These are phyloP conservation scores for Pangasius mekongensis DNA, from an alignment of 2,797 vertebrate species.

Conservation along the genomic window DNA sequence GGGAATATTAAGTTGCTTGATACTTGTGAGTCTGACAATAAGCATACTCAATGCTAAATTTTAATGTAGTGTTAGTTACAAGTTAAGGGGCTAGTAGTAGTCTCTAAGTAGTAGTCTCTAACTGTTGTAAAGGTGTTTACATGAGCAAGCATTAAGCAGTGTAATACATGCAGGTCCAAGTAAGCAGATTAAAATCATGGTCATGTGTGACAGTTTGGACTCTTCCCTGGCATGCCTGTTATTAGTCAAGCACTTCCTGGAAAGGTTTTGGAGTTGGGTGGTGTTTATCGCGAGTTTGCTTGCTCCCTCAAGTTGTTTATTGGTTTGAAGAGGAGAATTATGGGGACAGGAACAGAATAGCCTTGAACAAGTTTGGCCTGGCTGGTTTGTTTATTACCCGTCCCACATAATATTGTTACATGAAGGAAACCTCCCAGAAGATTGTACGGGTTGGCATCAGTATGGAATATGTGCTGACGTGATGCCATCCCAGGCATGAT, in stretches of 20 bases:
- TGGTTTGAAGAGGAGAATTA: constrained; percentile 30
- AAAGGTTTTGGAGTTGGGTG: constrained; percentile 13
- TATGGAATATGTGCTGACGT: background rate
- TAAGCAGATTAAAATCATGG: constrained; percentile 45
- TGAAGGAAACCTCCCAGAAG: constrained; percentile 34
- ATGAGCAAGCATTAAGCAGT: constrained; percentile 58
- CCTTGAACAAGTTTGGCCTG: constrained; percentile 20
- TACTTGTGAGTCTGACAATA: background rate
- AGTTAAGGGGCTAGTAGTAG: background rate
- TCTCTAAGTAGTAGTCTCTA: background rate
- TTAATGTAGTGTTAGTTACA: too few species aligned
- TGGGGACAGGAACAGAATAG: constrained; percentile 30
- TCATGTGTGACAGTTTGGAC: constrained; percentile 41
- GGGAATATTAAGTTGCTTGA: background rate
- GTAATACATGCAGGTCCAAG: constrained; percentile 23
- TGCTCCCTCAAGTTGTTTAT: constrained; percentile 35
- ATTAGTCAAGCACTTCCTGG: constrained; percentile 34
- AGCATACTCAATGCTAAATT: background rate
- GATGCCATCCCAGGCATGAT: constrained; percentile 26
- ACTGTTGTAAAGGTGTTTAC: constrained; percentile 38
- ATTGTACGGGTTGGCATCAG: background rate
- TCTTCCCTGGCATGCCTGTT: constrained; percentile 36
- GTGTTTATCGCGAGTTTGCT: constrained; percentile 16
- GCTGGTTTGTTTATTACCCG: constrained; percentile 38
- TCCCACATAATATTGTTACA: constrained; percentile 41